Evolutionary conservation across 1,140 invertebrate species (phyloP).

Genomic region (Lepidurus couesii): DNA sequence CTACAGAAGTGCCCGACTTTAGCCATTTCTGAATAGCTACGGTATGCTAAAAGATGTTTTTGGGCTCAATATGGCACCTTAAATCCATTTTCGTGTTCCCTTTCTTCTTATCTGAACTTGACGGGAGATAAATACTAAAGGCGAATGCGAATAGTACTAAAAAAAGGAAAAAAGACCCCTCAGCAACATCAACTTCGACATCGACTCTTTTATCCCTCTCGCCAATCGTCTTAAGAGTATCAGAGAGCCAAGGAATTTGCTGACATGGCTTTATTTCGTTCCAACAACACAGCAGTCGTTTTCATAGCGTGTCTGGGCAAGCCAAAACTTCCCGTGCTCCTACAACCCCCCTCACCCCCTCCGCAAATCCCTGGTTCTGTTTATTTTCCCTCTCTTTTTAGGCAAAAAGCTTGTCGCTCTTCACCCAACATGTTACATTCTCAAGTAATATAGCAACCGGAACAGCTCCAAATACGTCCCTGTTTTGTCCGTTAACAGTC

Average conservation of each 20-base stretch:
- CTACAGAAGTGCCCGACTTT: no score
- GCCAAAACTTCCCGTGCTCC: no score
- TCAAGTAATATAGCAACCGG: background rate
- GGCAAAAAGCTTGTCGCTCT: background rate
- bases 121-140: no score
- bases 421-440: no score
- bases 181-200: background rate
- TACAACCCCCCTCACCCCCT: no score
- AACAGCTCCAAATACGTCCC: background rate
- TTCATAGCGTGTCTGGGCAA: background rate
- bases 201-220: background rate
- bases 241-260: slow-evolving; percentile 8
- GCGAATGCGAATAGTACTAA: no score
- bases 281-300: background rate
- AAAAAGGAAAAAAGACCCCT: background rate
- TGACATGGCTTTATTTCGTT: slow-evolving; percentile 1
- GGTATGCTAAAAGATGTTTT: no score
- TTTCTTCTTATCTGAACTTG: no score
- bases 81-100: no score
- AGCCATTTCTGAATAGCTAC: no score
- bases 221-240: slow-evolving; percentile 1
- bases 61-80: no score
- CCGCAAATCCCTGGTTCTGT: no score
- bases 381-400: background rate
- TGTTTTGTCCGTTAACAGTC: background rate